phyloP scores from a whole-genome alignment of 2,888 invertebrate genomes.

The Cybosia mesomella region DNA sequence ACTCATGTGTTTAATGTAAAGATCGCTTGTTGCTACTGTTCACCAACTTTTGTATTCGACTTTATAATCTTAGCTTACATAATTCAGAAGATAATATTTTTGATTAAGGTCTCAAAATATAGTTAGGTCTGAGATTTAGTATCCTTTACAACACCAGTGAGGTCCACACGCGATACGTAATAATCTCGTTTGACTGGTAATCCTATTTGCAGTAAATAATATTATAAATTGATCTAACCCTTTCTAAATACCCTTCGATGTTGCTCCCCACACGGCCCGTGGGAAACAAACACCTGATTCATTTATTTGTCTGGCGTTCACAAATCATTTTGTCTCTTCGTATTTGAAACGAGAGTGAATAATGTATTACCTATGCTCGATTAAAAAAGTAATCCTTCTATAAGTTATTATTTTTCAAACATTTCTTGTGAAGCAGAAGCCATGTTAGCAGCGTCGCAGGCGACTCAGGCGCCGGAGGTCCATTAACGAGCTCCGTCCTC shows the following conservation, averaged over 20 bases:
- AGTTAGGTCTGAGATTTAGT: conserved; percentile 3
- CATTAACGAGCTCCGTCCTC: too few relatives aligned
- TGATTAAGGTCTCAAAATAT: not conserved
- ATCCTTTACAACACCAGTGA: not conserved
- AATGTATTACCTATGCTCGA: not conserved
- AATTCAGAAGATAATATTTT: not conserved
- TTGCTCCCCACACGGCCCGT: conserved; percentile 4
- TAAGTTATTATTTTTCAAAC: not conserved
- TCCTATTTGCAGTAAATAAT: conserved; percentile 15
- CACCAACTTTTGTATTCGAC: too few relatives aligned
- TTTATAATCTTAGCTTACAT: too few relatives aligned
- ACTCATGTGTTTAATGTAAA: too few relatives aligned
- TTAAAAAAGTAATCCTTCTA: conserved; percentile 10
- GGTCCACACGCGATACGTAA: conserved; percentile 10
- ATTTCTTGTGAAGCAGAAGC: not conserved
- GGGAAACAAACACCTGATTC: conserved; percentile 23
- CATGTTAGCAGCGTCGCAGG: too few relatives aligned
- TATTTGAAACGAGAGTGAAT: not conserved
- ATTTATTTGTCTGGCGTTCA: conserved; percentile 18
- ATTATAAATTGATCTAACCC: conserved; percentile 3
- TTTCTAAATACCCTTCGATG: not conserved
- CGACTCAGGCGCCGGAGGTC: too few relatives aligned
- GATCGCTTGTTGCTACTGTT: too few relatives aligned
- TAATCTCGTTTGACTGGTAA: conserved; percentile 10
- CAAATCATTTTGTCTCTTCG: conserved; percentile 16